Base-by-base conservation (phyloP, 2,888 invertebrate species). In the Mimumesa dahlbomi region DNA sequence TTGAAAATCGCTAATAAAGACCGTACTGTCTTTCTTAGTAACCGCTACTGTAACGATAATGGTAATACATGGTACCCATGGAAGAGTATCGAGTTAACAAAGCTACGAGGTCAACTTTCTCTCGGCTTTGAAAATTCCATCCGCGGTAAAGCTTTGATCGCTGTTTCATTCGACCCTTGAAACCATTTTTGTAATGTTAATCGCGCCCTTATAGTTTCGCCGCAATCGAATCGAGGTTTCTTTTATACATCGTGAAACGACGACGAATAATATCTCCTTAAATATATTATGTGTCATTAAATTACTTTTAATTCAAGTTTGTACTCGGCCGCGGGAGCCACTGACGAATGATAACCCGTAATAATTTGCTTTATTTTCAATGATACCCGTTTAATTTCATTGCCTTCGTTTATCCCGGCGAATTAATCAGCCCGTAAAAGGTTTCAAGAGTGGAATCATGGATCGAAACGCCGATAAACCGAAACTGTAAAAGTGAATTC, bases 31-130 rank as follows among this genome's bases (percentile, higher is more conserved):
- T 21, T 54, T n/a, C n/a, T 29, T 21, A 56, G 50, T 48, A 69
- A 52, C 68, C 52, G 40, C 58, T 73, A 77, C 56, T 40, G 58
- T 76, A 77, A 77, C 69, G 67, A 70, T 61, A 67, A 67, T 62
- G 77, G 59, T 57, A 64, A 64, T 73, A 72, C 61, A 43, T 54
- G 40, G 31, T 58, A 77, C 67, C 25, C 67, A 14, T 54, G 53
- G 42, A 34, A 40, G 48, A 53, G 54, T 64, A 64, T 54, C 54
- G 61, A 56, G 52, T 65, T 68, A 73, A 73, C 77, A 64, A 77
- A 75, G 75, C 77, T 75, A 75, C 73, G 61, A 57, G 58, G 50
- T 57, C 57, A 73, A 77, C 68, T 68, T 57, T 63, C 13, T 54
- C 72, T 64, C 73, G 75, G 61, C 46, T 31, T 7, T 5, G 4